A percentile compares a stretch with the other conserved stretches of the same genome.
Conservation (phyloP, 2,888 invertebrate species). For the Hydraecia micacea region DNA sequence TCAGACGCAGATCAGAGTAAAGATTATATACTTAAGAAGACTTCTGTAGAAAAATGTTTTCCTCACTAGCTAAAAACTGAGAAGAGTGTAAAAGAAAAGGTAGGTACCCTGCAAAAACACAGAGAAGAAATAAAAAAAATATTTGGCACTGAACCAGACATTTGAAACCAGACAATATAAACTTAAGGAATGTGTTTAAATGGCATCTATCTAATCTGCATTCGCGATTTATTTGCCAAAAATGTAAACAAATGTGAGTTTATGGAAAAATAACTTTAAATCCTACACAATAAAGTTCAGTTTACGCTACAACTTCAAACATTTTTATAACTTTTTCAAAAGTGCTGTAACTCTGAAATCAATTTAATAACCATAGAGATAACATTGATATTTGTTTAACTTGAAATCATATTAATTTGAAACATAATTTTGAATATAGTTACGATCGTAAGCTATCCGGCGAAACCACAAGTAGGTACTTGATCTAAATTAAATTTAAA, state of each 20-base stretch:
- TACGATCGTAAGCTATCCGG: no score
- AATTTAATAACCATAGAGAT: no score
- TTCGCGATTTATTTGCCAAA: no score
- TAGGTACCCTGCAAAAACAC: neutral
- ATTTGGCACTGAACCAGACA: neutral
- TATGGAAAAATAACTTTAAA: no score
- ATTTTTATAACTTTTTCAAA: no score
- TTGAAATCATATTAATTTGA: no score
- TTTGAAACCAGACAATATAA: neutral
- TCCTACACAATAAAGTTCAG: no score
- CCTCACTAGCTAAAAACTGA: neutral
- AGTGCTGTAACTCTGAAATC: no score
- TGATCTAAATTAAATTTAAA: slow-evolving; percentile 25
- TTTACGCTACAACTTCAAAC: no score
- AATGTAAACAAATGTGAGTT: no score
- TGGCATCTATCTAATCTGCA: neutral
- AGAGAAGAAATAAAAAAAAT: neutral
- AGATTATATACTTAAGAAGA: neutral
- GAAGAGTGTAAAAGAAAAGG: neutral
- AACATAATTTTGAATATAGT: no score
- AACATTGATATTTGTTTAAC: no score
- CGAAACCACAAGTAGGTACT: neutral
- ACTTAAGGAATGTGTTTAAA: neutral
- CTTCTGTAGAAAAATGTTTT: neutral
- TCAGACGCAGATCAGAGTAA: neutral